Conservation (phyloP, 2,888 invertebrate genomes). For the Tetheella fluctuosa region DNA sequence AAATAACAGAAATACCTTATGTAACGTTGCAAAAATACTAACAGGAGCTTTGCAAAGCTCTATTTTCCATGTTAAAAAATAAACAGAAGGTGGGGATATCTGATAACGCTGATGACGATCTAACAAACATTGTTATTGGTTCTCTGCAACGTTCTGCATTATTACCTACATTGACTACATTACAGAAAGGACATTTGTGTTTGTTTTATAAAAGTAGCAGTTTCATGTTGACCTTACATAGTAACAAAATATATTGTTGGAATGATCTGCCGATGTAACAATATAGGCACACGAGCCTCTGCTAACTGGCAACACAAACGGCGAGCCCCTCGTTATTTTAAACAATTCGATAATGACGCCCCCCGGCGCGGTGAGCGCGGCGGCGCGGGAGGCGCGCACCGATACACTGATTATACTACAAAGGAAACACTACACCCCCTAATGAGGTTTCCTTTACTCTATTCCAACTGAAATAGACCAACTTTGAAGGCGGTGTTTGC, state of each 20-base stretch:
- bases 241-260: neutral
- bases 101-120: too few species aligned
- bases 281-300: slow-evolving; percentile 14
- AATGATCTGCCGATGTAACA: neutral
- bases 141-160: too few species aligned
- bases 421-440: slow-evolving; percentile 63
- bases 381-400: slow-evolving; percentile 19
- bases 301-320: slow-evolving; percentile 54
- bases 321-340: slow-evolving; percentile 76
- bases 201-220: too few species aligned
- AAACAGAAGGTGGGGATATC: too few species aligned
- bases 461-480: slow-evolving; percentile 52
- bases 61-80: too few species aligned
- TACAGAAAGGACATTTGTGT: too few species aligned
- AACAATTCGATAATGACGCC: slow-evolving; percentile 79
- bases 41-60: too few species aligned
- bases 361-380: slow-evolving; percentile 38
- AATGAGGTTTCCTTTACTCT: slow-evolving; percentile 67
- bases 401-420: slow-evolving; percentile 66
- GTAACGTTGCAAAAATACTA: too few species aligned
- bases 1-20: too few species aligned
- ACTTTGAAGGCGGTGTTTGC: slow-evolving; percentile 62
- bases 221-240: neutral
- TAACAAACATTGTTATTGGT: too few species aligned
- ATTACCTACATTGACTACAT: too few species aligned